Percentiles rank a stretch among this genome's conserved stretches.
phyloP scores from a whole-genome alignment of 2,113 vertebrate species.

The Ictalurus furcatus region DNA sequence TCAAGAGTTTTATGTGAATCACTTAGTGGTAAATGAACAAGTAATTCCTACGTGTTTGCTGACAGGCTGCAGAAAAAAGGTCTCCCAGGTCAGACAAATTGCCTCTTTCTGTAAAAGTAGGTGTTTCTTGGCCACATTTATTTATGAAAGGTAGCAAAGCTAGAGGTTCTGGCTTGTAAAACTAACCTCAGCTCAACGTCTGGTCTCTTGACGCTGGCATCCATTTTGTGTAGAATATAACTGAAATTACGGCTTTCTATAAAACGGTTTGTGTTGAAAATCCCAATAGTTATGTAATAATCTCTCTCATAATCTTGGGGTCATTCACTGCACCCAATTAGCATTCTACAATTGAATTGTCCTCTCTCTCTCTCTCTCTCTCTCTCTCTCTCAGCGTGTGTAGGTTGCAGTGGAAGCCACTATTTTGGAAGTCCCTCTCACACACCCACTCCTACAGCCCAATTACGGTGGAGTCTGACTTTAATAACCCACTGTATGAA shows the following conservation, averaged over 20 bases:
- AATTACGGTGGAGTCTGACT: constrained; percentile 90
- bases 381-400: constrained; percentile 66
- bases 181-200: neutral
- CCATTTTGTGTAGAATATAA: neutral
- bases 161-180: neutral
- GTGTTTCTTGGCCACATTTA: neutral
- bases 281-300: neutral
- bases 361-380: neutral
- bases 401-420: constrained; percentile 86
- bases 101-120: neutral
- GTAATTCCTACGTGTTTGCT: neutral
- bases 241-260: neutral
- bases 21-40: neutral
- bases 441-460: constrained; percentile 92
- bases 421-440: constrained; percentile 87
- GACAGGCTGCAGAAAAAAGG: neutral
- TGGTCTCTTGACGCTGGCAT: no score
- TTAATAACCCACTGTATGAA: constrained; percentile 93
- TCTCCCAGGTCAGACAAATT: neutral
- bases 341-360: neutral
- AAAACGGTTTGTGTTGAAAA: neutral
- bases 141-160: neutral
- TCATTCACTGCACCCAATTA: neutral
- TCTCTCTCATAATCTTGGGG: neutral
- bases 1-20: neutral